Evolutionary conservation across 1,140 invertebrate genomes (phyloP).

Genomic region (Drosophila tristis): DNA sequence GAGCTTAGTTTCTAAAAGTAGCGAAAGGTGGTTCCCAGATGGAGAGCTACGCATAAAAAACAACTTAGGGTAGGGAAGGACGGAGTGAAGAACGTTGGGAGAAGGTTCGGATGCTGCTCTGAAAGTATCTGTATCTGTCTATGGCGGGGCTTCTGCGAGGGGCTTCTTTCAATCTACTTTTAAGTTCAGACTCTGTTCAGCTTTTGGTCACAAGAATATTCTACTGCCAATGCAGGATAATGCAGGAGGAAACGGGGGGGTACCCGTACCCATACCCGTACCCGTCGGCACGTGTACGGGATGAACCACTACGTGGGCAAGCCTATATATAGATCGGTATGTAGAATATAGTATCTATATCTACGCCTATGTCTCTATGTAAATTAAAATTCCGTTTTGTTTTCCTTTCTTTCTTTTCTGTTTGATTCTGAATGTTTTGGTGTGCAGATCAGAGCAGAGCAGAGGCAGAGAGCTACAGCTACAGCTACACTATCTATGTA

Average conservation of each 20-base stretch:
- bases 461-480: too few species aligned
- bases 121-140: slow-evolving; percentile 35
- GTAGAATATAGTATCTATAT: slow-evolving; percentile 21
- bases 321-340: slow-evolving; percentile 35
- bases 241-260: not conserved
- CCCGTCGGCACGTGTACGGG: slow-evolving; percentile 25
- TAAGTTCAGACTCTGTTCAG: slow-evolving; percentile 77
- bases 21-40: slow-evolving; percentile 15
- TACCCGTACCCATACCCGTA: slow-evolving; percentile 10
- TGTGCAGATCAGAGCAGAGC: slow-evolving; percentile 1
- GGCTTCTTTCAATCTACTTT: slow-evolving; percentile 61
- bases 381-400: slow-evolving; percentile 17
- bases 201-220: slow-evolving; percentile 72
- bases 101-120: slow-evolving; percentile 9
- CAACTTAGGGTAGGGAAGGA: slow-evolving; percentile 41
- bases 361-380: not conserved
- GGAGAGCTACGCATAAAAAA: slow-evolving; percentile 4
- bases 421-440: slow-evolving; percentile 17
- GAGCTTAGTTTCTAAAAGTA: slow-evolving; percentile 18
- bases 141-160: not conserved
- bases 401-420: not conserved
- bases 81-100: slow-evolving; percentile 66
- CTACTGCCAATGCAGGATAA: slow-evolving; percentile 4
- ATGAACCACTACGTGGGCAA: slow-evolving; percentile 30
- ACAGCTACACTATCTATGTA: slow-evolving; percentile 26